Evolutionary conservation across 2,113 vertebrate species (phyloP), one percentile per base, ranked within the genome.

Genomic region (human): DNA sequence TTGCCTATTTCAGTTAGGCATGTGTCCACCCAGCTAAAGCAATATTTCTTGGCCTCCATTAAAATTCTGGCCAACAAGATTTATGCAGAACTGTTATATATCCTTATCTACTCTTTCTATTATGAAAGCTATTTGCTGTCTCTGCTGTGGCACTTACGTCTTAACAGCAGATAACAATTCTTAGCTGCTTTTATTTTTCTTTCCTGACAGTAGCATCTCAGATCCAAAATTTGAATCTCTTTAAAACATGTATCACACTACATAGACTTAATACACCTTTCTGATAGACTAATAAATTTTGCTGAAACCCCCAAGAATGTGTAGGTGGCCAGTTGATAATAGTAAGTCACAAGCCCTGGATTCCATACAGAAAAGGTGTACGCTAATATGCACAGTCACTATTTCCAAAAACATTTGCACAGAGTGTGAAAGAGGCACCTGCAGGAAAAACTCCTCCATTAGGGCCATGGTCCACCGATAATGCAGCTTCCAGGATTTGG

Each of bases 361-460:
- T 86, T 97, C 22, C 50, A n/a, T 32, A 30, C 43, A 90, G 40
- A 59, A 61, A 76, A n/a, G 22, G 13, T 52, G 8, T 43, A 30
- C 10, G 5, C 75, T 43, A 43, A 52, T 25, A 90, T 12, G 3
- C 20, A 30, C 1, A 89, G 68, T 84, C 17, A 64, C 61, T 45
- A 18, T 86, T 96, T 72, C 35, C 8, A 52, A 40, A 93, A 73
- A 45, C 9, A 80, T 84, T 45, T 89, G 64, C 11, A 55, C 89
- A 96, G 40, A 96, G 93, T 97, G 93, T 93, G 48, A 98, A 98
- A 98, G 96, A 92, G 72, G 96, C 96, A 99, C 99, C 99, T 99
- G 99, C 98, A 98, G 98, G 98, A 99, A 99, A 98, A 99, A 99
- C 98, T 99, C 99, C 98, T 99, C 99, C 98, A 99, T 99, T 66